Percentiles rank a stretch among this genome's conserved stretches.
These are phyloP conservation scores for Choristoneura fumiferana DNA, from an alignment of 1,140 invertebrate genomes.

Conservation along the genomic window DNA sequence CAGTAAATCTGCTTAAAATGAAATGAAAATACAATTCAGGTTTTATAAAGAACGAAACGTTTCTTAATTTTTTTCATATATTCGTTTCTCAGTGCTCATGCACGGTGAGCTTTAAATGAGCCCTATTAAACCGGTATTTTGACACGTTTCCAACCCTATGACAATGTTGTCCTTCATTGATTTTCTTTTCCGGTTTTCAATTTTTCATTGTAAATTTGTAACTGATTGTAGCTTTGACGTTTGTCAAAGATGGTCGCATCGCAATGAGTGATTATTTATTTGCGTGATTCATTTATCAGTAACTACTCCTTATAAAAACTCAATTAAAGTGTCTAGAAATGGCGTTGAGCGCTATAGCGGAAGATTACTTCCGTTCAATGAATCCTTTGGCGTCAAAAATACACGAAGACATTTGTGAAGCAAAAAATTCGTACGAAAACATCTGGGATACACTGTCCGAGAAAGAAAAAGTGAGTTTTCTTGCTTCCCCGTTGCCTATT, in stretches of 20 bases:
- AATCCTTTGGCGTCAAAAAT: conserved; percentile 85
- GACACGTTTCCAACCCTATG: neutral
- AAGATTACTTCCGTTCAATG: conserved; percentile 85
- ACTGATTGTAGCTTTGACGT: conserved; percentile 6
- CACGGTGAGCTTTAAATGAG: too few species aligned
- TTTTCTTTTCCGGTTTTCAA: conserved; percentile 7
- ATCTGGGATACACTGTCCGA: conserved; percentile 83
- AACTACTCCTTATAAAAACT: conserved; percentile 10
- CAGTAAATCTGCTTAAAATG: too few species aligned
- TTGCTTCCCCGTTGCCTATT: neutral
- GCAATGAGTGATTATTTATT: conserved; percentile 1
- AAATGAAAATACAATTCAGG: too few species aligned
- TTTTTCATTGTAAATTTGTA: neutral
- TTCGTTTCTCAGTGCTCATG: too few species aligned
- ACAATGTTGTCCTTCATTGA: conserved; percentile 10
- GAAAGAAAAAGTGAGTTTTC: conserved; percentile 80
- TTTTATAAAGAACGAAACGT: too few species aligned
- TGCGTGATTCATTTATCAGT: neutral
- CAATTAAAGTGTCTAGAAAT: conserved; percentile 34
- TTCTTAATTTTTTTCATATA: too few species aligned
- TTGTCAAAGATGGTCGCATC: conserved; percentile 7
- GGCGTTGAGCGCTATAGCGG: conserved; percentile 75
- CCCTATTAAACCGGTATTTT: neutral
- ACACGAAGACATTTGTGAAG: conserved; percentile 83
- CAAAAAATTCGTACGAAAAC: conserved; percentile 84